Evolutionary conservation across 35 echinoderm and acorn worm genomes (phyloP).

Genomic region (Acanthaster planci): DNA sequence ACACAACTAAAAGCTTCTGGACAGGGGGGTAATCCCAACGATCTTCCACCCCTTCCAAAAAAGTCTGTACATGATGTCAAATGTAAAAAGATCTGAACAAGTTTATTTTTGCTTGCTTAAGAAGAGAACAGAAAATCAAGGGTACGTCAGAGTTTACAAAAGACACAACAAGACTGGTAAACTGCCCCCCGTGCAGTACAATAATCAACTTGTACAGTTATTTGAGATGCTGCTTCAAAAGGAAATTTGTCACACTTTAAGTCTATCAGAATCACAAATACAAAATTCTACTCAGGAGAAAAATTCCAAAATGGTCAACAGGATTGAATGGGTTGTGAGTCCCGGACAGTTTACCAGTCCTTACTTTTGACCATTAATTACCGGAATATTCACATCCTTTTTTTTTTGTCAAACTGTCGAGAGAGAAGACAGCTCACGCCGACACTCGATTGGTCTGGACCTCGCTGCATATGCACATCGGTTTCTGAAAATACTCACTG

Average conservation of each 20-base stretch:
- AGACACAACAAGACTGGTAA: background rate
- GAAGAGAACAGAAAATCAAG: background rate
- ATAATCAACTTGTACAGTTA: no score
- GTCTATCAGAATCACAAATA: no score
- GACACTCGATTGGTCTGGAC: no score
- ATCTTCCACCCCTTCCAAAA: background rate
- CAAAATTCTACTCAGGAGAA: no score
- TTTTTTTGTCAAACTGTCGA: background rate
- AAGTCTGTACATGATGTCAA: slow-evolving; percentile 27
- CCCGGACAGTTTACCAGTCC: slow-evolving; percentile 7
- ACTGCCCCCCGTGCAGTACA: background rate
- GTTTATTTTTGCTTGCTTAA: background rate
- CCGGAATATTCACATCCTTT: slow-evolving; percentile 29
- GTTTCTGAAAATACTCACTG: no score
- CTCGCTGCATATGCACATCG: no score
- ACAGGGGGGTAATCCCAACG: background rate
- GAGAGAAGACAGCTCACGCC: background rate
- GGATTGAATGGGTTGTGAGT: background rate
- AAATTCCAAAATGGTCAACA: no score
- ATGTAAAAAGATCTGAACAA: slow-evolving; percentile 25
- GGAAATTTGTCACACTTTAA: no score
- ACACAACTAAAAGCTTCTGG: background rate
- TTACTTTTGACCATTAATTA: background rate
- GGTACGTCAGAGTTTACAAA: background rate
- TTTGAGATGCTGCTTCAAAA: no score